A percentile compares a stretch with the other conserved stretches of the same genome.
Conservation (phyloP, 2,113 vertebrate genomes). For the Zosterops pallidus region DNA sequence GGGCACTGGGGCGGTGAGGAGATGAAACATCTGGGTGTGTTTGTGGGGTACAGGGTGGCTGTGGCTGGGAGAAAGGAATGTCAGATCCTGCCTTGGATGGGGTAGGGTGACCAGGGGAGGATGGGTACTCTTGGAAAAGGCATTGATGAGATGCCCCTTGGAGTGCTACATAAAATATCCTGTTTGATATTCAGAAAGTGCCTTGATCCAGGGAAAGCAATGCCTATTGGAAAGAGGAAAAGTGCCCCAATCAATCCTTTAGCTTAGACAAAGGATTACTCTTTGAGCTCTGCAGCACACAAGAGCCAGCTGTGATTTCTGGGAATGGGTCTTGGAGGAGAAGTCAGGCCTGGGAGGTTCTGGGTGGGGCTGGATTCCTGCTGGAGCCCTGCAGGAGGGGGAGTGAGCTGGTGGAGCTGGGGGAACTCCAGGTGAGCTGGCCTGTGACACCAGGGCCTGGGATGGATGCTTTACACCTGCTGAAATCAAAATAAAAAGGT, state of each 20-base stretch:
- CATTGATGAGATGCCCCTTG: not conserved
- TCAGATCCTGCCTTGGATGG: not conserved
- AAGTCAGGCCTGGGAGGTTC: too few relatives aligned
- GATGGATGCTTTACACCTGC: not conserved
- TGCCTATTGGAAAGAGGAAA: not conserved
- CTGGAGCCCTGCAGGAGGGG: not conserved
- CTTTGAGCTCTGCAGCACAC: not conserved
- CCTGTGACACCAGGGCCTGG: not conserved
- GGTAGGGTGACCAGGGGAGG: not conserved
- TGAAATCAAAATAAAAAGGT: not conserved
- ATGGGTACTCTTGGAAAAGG: not conserved
- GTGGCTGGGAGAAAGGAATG: not conserved
- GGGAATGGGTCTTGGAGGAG: accelerated
- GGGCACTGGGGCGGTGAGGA: not conserved
- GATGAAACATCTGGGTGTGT: not conserved
- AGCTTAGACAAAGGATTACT: not conserved
- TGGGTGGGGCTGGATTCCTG: not conserved
- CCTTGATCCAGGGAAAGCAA: not conserved
- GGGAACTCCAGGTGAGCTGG: not conserved
- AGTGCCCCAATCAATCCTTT: not conserved
- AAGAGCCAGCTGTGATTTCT: not conserved
- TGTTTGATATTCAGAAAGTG: not conserved
- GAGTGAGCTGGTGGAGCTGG: not conserved
- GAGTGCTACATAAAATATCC: not conserved
- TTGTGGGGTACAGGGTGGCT: not conserved